Conservation (phyloP, 1,140 invertebrate genomes). For the Tribolium castaneum region DNA sequence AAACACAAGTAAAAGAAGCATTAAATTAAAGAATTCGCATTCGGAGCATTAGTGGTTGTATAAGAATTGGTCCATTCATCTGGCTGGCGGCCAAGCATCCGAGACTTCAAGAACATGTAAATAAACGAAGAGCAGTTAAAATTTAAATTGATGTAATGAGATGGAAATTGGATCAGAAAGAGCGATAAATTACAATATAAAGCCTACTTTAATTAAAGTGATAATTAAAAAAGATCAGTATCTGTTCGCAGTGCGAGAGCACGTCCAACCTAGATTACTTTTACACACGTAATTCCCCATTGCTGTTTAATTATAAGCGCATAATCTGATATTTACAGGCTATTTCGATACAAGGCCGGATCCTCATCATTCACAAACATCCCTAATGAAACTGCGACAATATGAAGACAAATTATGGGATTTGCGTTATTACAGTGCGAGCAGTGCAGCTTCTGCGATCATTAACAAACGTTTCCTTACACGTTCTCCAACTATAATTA, state of each 20-base stretch:
- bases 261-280: constrained; percentile 50
- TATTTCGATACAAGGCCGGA: constrained; percentile 4
- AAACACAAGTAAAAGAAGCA: constrained; percentile 35
- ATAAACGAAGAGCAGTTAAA: constrained; percentile 51
- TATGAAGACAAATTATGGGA: constrained; percentile 41
- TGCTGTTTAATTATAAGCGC: constrained; percentile 48
- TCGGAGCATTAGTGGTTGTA: constrained; percentile 34
- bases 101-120: constrained; percentile 34
- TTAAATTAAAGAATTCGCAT: constrained; percentile 36
- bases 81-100: constrained; percentile 41
- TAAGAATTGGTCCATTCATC: constrained; percentile 38
- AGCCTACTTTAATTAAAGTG: constrained; percentile 62
- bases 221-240: constrained; percentile 63
- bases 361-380: constrained; percentile 19
- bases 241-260: constrained; percentile 49
- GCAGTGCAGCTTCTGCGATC: too few relatives aligned
- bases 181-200: constrained; percentile 58
- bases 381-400: constrained; percentile 14
- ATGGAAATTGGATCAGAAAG: constrained; percentile 60
- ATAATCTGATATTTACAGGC: constrained; percentile 42
- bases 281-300: constrained; percentile 49
- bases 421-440: background rate
- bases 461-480: background rate
- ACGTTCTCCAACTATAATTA: constrained; percentile 15
- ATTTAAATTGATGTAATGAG: constrained; percentile 60